phyloP scores from a whole-genome alignment of 2,797 vertebrate genomes.

The Pygocentrus nattereri region DNA sequence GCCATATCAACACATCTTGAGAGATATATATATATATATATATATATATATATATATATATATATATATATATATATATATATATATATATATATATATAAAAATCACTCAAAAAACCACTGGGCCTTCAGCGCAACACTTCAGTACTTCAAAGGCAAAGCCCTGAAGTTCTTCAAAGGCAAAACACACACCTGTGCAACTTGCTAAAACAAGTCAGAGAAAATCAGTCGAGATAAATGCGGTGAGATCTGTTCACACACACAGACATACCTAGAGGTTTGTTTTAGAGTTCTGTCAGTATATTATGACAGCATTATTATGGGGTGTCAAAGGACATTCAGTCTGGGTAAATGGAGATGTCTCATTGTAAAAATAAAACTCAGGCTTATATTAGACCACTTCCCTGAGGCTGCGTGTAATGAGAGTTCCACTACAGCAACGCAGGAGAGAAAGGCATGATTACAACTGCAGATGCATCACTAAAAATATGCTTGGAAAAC shows the following conservation, averaged over 20 bases:
- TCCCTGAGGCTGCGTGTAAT: not conserved
- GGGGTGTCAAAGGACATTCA: slow-evolving; percentile 18
- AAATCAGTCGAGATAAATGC: not conserved
- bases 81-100: too few relatives aligned
- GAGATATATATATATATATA: too few relatives aligned
- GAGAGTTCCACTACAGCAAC: slow-evolving; percentile 45
- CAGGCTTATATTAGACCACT: not conserved
- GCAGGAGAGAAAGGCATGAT: slow-evolving; percentile 57
- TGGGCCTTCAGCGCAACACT: not conserved
- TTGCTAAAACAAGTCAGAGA: slow-evolving; percentile 2
- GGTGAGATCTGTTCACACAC: not conserved
- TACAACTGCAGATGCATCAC: slow-evolving; percentile 66
- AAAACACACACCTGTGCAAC: slow-evolving; percentile 9
- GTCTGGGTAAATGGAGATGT: not conserved
- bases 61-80: too few relatives aligned
- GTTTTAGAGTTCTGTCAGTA: slow-evolving; percentile 14
- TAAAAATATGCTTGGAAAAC: slow-evolving; percentile 31
- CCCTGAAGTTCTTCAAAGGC: not conserved
- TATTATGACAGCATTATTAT: slow-evolving; percentile 8
- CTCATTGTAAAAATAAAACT: slow-evolving; percentile 18
- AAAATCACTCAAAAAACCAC: not conserved
- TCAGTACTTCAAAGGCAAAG: not conserved
- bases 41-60: too few relatives aligned
- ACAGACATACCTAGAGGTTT: not conserved
- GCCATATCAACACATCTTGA: not conserved